phyloP scores from a whole-genome alignment of 2,888 invertebrate genomes.

The Parascotia fuliginaria region DNA sequence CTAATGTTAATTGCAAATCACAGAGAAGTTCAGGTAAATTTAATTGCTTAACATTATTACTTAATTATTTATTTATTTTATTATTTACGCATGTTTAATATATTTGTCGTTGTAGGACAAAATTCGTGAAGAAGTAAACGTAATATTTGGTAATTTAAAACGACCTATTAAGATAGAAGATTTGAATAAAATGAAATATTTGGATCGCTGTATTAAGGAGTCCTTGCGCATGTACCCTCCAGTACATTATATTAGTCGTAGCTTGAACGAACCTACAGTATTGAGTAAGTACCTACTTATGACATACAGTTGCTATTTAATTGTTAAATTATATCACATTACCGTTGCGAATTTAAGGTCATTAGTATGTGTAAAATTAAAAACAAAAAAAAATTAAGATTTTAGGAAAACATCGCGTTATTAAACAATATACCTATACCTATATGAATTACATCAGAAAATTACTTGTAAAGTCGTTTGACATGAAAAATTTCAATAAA shows the following conservation, averaged over 20 bases:
- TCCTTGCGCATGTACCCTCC: constrained; percentile 88
- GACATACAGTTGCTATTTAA: too few relatives aligned
- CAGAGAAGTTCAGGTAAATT: constrained; percentile 57
- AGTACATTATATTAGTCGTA: constrained; percentile 88
- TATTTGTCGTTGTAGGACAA: constrained; percentile 79
- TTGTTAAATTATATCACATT: too few relatives aligned
- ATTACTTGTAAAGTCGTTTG: too few relatives aligned
- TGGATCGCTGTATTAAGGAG: constrained; percentile 90
- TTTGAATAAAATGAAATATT: constrained; percentile 87
- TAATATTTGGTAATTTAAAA: constrained; percentile 87
- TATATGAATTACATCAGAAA: too few relatives aligned
- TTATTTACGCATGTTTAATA: too few relatives aligned
- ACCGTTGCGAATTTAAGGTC: too few relatives aligned
- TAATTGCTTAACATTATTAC: neutral
- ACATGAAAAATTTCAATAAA: too few relatives aligned
- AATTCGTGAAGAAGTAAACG: constrained; percentile 85
- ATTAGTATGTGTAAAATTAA: too few relatives aligned
- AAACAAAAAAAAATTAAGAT: too few relatives aligned
- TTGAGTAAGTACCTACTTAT: constrained; percentile 82
- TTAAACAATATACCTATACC: too few relatives aligned
- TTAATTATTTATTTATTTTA: neutral
- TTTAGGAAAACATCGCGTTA: too few relatives aligned
- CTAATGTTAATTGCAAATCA: constrained; percentile 77
- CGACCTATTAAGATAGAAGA: constrained; percentile 86
- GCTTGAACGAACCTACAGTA: constrained; percentile 81